A percentile compares a stretch with the other conserved stretches of the same genome.
Evolutionary conservation across 2,888 invertebrate species (phyloP).

Genomic region (Pristionchus japonicus): DNA sequence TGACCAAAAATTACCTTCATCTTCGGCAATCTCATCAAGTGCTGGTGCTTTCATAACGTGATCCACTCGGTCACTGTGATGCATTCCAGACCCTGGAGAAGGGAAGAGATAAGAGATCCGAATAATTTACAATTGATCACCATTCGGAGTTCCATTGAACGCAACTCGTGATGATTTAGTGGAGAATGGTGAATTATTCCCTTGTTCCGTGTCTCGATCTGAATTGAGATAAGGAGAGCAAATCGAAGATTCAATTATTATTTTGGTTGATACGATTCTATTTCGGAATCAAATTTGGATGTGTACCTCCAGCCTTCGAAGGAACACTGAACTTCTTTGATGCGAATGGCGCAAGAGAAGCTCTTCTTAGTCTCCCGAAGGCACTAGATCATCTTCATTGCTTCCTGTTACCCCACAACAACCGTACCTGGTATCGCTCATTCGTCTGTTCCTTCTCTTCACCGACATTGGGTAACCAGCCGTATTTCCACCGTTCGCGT

Average conservation of each 20-base stretch:
- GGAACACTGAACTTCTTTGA: neutral
- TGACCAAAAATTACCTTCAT: too few relatives aligned
- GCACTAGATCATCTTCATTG: neutral
- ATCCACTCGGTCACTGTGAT: neutral
- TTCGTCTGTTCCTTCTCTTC: neutral
- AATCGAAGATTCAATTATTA: too few relatives aligned
- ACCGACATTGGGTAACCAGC: neutral
- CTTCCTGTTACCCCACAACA: neutral
- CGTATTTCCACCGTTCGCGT: neutral
- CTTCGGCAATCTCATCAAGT: neutral
- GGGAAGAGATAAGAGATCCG: neutral
- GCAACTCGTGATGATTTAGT: neutral
- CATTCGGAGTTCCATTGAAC: neutral
- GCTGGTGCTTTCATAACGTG: neutral
- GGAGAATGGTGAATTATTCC: neutral
- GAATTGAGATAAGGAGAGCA: neutral
- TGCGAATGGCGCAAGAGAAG: neutral
- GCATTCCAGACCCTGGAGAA: neutral
- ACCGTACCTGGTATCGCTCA: neutral
- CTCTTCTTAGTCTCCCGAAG: neutral
- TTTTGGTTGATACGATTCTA: too few relatives aligned
- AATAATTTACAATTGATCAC: too few relatives aligned
- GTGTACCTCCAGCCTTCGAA: neutral
- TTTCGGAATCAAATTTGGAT: neutral
- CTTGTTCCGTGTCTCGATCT: neutral